Evolutionary conservation across 2,888 invertebrate genomes (phyloP).

Genomic region (Odontothrips loti): DNA sequence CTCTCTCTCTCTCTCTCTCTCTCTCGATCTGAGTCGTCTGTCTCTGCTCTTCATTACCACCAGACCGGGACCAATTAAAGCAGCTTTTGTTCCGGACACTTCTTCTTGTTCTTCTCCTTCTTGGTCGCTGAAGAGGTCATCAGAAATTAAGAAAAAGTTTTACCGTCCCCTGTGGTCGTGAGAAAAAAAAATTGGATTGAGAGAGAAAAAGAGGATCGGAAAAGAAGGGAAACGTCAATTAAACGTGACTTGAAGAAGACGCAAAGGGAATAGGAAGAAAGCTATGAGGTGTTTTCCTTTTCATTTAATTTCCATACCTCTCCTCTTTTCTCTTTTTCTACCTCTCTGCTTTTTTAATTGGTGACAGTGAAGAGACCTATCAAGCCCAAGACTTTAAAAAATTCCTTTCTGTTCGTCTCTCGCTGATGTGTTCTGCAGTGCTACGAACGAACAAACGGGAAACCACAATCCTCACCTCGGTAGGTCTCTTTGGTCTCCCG

Average conservation of each 20-base stretch:
- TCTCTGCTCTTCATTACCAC: neutral
- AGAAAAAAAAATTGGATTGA: no score
- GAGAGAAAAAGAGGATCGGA: neutral
- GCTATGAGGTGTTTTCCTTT: neutral
- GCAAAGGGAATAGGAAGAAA: neutral
- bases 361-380: neutral
- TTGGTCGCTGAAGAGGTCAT: no score
- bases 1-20: neutral
- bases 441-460: no score
- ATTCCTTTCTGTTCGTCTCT: neutral
- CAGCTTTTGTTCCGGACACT: neutral
- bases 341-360: neutral
- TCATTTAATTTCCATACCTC: neutral
- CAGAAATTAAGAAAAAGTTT: no score
- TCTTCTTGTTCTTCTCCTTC: neutral
- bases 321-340: no score
- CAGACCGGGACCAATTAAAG: neutral
- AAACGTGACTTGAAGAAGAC: neutral
- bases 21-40: neutral
- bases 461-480: no score
- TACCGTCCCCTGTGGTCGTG: no score
- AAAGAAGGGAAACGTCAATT: neutral
- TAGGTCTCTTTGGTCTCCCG: no score
- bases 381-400: no score
- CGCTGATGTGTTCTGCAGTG: no score